Evolutionary conservation across 2,888 invertebrate species (phyloP).

Genomic region (Cosmorhoe ocellata): DNA sequence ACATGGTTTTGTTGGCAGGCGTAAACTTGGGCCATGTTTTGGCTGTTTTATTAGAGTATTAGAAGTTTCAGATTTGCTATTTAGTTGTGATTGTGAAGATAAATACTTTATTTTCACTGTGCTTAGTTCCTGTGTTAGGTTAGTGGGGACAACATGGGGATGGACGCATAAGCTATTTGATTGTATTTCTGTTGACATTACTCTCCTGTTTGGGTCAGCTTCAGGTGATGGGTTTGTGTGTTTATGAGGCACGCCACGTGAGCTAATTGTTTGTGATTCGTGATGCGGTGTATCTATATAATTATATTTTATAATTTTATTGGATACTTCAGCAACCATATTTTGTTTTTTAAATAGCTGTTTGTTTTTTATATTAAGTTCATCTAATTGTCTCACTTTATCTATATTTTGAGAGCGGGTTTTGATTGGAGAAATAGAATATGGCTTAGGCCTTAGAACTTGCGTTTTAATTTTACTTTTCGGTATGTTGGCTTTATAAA

Average conservation of each 20-base stretch:
- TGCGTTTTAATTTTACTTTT: slow-evolving; percentile 3
- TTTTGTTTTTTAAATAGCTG: background rate
- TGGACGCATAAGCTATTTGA: background rate
- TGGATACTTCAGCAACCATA: background rate
- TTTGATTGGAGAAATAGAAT: slow-evolving; percentile 8
- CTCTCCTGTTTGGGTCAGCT: background rate
- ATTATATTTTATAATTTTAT: background rate
- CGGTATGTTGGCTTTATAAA: slow-evolving; percentile 5
- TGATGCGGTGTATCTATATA: background rate
- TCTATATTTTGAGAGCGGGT: slow-evolving; percentile 37
- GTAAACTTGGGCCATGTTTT: background rate
- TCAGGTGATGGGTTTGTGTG: background rate
- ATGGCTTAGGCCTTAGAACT: background rate
- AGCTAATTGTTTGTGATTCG: background rate
- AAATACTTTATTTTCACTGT: background rate
- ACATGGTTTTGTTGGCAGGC: background rate
- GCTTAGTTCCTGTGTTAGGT: background rate
- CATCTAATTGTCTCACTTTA: slow-evolving; percentile 60
- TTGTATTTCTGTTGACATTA: background rate
- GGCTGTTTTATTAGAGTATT: background rate
- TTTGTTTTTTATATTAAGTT: slow-evolving; percentile 47
- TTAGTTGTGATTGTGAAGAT: background rate
- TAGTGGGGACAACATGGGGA: background rate
- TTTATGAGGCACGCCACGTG: background rate
- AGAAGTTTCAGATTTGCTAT: background rate